Base-by-base conservation (phyloP, 1,140 invertebrate species). In the Cyclina sinensis region DNA sequence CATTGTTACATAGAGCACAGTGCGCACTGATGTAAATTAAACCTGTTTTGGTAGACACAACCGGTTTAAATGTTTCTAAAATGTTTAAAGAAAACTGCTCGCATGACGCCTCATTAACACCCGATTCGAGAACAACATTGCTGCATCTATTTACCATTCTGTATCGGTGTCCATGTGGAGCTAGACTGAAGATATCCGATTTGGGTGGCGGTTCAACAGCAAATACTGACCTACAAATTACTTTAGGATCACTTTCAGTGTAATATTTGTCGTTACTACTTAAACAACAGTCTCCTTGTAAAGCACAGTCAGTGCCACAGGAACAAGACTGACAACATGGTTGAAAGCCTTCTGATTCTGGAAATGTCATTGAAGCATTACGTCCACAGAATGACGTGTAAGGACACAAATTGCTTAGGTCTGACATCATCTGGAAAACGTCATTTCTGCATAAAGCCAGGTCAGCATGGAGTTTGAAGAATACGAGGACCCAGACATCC, bases 251-350 rank as follows among this genome's bases (percentile, higher is more conserved):
- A 46, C 12, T n/a, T 18, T 27, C 18, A 46, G 9, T 32, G 21
- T 32, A 1, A 21, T 76, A 46, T 76, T 76, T 32, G 18, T 43
- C 73, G 3, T 5, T 27, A 16, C 46, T 5, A 16, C 24, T 76
- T 24, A 30, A 76, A 30, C 73, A 76, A 46, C 73, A 76, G 21
- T 76, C 39, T 12, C 39, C 39, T 43, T n/a, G 35, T 48, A 76
- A 76, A 76, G 37, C 37, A 76, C 73, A 76, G 14, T 76, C 73
- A 76, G 37, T 9, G 0, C n/a, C 32, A 76, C 73, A 39, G 3
- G 73, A 43, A 43, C 32, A 76, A 5, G 73, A 46, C 24, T 46
- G 24, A 14, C 73, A 76, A 30, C 73, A 76, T n/a, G 73, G 46
- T n/a, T 43, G 43, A 37, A 46, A 76, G 0, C 21, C 35, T n/a